A percentile compares a stretch with the other conserved stretches of the same genome.
phyloP scores from a whole-genome alignment of 1,140 invertebrate genomes.

The Ceratosolen solmsi region DNA sequence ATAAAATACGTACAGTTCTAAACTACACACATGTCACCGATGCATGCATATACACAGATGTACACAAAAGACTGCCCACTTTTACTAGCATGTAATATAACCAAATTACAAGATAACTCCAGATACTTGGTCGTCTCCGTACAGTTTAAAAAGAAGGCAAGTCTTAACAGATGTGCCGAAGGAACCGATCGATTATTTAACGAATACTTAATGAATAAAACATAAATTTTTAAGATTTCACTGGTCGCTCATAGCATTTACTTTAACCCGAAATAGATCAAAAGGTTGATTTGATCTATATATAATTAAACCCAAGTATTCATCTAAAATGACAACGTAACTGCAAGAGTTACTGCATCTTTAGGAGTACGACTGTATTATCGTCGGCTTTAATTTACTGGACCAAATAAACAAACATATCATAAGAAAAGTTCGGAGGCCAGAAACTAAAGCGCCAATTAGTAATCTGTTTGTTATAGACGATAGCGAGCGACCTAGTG shows the following conservation, averaged over 20 bases:
- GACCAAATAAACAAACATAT: slow-evolving; percentile 45
- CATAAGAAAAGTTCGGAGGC: not conserved
- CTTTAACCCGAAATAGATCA: not conserved
- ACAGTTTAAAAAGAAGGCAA: slow-evolving; percentile 62
- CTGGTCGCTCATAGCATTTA: not conserved
- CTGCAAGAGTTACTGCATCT: too few species aligned
- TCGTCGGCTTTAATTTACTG: too few species aligned
- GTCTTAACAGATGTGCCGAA: slow-evolving; percentile 37
- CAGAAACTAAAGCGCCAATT: too few species aligned
- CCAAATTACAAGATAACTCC: slow-evolving; percentile 63
- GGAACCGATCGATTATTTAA: slow-evolving; percentile 23
- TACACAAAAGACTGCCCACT: slow-evolving; percentile 61
- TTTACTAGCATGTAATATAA: slow-evolving; percentile 53
- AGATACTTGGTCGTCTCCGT: slow-evolving; percentile 71
- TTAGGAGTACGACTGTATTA: too few species aligned
- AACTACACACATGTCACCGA: slow-evolving; percentile 54
- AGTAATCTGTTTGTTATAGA: too few species aligned
- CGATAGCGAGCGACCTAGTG: not conserved
- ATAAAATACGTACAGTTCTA: slow-evolving; percentile 21
- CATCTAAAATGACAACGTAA: too few species aligned
- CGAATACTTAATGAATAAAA: slow-evolving; percentile 32
- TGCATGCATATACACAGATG: slow-evolving; percentile 44
- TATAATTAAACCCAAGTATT: too few species aligned
- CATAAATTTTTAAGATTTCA: not conserved
- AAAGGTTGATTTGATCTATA: too few species aligned